Evolutionary conservation across 2,113 vertebrate species (phyloP).

Genomic region (Myocastor coypus): DNA sequence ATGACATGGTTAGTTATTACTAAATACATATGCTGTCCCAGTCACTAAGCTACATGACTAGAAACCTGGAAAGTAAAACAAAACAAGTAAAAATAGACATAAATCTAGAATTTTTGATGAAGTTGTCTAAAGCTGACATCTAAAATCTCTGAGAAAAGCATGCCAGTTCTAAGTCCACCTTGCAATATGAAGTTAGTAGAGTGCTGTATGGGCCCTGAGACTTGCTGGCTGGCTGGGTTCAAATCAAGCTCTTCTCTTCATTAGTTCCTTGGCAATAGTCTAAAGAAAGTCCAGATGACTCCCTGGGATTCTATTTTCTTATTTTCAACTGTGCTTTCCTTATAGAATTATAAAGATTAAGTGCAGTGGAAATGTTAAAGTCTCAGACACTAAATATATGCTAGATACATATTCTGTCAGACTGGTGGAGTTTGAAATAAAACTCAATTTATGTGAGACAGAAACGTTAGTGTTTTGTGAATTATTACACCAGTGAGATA

Average conservation of each 20-base stretch:
- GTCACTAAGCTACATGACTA: not conserved
- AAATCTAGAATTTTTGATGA: not conserved
- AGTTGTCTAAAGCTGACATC: not conserved
- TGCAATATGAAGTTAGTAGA: not conserved
- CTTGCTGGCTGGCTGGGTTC: not conserved
- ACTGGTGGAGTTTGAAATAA: slow-evolving; percentile 12
- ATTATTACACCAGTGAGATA: not conserved
- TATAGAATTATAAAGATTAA: not conserved
- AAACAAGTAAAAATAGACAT: not conserved
- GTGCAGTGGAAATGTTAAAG: slow-evolving; percentile 3
- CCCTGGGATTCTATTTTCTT: not conserved
- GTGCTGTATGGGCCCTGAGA: not conserved
- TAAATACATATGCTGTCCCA: not conserved
- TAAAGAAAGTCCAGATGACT: not conserved
- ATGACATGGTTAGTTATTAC: not conserved
- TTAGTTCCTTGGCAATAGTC: not conserved
- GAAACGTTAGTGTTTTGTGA: slow-evolving; percentile 26
- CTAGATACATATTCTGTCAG: not conserved
- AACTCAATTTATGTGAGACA: not conserved
- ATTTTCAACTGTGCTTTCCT: not conserved
- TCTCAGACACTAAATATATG: slow-evolving; percentile 2
- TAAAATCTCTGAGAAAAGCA: not conserved
- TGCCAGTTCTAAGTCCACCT: not conserved
- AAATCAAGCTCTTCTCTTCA: not conserved
- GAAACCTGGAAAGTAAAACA: slow-evolving; percentile 1